Percentiles rank a stretch among this genome's conserved stretches.
Conservation (phyloP, 2,113 vertebrate species). For the Cryptomyrus ogoouensis region DNA sequence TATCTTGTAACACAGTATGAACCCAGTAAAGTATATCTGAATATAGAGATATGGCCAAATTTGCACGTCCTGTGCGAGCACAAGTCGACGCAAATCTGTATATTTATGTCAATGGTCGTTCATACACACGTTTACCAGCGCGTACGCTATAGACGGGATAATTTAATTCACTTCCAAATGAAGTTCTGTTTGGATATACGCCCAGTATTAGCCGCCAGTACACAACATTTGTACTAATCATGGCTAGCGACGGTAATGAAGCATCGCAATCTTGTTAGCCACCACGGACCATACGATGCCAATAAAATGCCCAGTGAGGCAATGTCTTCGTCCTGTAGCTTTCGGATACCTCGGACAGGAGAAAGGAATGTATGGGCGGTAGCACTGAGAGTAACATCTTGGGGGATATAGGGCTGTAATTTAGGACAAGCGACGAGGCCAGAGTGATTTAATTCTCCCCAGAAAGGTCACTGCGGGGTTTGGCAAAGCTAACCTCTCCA, state of each 20-base stretch:
- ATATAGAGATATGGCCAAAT: background rate
- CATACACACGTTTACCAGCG: background rate
- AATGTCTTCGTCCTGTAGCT: background rate
- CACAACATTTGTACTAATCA: background rate
- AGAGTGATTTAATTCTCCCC: conserved; percentile 54
- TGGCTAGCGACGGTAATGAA: background rate
- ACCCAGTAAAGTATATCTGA: background rate
- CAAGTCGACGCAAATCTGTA: background rate
- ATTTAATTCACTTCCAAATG: background rate
- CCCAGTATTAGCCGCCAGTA: background rate
- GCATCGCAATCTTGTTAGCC: background rate
- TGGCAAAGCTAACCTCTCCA: conserved; percentile 53
- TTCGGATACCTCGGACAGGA: conserved; percentile 9
- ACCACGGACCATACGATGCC: background rate
- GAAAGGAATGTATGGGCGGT: conserved; percentile 44
- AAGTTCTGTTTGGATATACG: background rate
- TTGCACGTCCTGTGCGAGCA: background rate
- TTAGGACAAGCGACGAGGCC: conserved; percentile 51
- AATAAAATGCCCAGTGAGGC: background rate
- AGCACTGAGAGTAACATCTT: conserved; percentile 27
- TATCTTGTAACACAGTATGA: background rate
- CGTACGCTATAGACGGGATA: background rate
- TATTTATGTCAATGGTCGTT: background rate
- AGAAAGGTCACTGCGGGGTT: conserved; percentile 55
- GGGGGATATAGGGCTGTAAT: conserved; percentile 48